Percentiles rank a stretch among this genome's conserved stretches.
Evolutionary conservation across 64 coral and sea anemone genomes (phyloP).

Genomic region (Montipora sp.): DNA sequence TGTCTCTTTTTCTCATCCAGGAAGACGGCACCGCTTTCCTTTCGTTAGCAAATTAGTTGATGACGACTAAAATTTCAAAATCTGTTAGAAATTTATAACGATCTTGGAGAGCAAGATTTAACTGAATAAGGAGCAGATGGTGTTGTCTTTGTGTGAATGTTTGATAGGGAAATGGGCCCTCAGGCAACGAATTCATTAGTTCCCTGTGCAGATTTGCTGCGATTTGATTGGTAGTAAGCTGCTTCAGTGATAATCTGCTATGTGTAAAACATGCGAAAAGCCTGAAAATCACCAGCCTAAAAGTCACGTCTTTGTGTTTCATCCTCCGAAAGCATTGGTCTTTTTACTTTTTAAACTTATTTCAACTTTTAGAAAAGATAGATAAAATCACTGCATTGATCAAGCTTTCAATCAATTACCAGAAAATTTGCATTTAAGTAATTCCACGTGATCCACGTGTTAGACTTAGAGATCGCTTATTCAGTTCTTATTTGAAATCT

Average conservation of each 20-base stretch:
- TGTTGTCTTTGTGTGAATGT: not conserved
- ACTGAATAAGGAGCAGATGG: conserved; percentile 15
- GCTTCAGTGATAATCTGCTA: not conserved
- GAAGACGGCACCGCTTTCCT: not conserved
- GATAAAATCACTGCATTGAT: not conserved
- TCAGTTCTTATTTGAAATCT: not conserved
- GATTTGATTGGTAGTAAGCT: not conserved
- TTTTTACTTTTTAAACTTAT: not conserved
- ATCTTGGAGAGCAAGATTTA: not conserved
- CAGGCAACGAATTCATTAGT: conserved; percentile 11
- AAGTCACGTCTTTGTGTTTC: not conserved
- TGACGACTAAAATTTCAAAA: not conserved
- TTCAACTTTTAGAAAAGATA: not conserved
- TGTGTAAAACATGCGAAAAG: not conserved
- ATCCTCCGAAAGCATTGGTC: too few species aligned
- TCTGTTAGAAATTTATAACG: not conserved
- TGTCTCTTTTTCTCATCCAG: too few species aligned
- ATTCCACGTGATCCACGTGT: not conserved
- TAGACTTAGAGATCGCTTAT: not conserved
- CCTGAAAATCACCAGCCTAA: not conserved
- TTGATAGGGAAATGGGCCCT: not conserved
- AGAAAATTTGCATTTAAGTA: not conserved
- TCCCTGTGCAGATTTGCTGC: not conserved
- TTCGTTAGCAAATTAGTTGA: not conserved
- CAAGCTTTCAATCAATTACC: not conserved